Base-by-base conservation (phyloP, 1,140 invertebrate genomes). In the Apis cerana region DNA sequence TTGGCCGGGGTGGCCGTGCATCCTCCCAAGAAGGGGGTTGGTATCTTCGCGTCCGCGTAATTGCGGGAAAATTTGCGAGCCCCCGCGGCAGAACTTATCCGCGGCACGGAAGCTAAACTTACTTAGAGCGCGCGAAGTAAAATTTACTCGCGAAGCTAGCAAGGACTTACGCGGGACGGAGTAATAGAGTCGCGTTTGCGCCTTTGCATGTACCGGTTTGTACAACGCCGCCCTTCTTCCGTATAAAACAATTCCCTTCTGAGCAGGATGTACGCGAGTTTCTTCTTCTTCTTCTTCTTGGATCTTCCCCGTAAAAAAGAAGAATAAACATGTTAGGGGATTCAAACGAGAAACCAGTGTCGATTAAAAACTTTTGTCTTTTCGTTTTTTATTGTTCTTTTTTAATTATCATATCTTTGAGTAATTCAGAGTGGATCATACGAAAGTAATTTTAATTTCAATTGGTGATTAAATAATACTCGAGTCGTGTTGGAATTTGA, bases 161-260 rank as follows among this genome's bases (percentile, higher is more conserved):
- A 72, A 70, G 43, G 56, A 56, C 69, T 72, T 82, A 70, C 64
- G 82, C 43, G 48, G 27, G 12, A 21, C 9, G 8, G n/a, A 0
- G 81, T 82, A 82, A 86, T 70, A 75, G 79, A 85, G 85, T 85
- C 59, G 79, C 84, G 54, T 43, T 43, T 64, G 79, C 68, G 81
- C 84, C 67, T 82, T 54, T 58, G 79, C 65, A 61, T 82, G 62
- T 69, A 77, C 59, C 62, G 68, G 58, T 62, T 82, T 85, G 80
- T 85, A 82, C 64, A 77, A 48, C 76, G 69, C 52, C 52, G 72
- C 85, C 74, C 74, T 80, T 82, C 67, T 65, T 72, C 52, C 76
- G 58, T 76, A 71, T 62, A 56, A 74, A 80, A 80, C 78, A 80
- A 80, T 80, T 80, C 59, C 27, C 78, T 9, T 19, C 78, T 74